Evolutionary conservation across 2,888 invertebrate species (phyloP).

Genomic region (Osmoderma eremita): DNA sequence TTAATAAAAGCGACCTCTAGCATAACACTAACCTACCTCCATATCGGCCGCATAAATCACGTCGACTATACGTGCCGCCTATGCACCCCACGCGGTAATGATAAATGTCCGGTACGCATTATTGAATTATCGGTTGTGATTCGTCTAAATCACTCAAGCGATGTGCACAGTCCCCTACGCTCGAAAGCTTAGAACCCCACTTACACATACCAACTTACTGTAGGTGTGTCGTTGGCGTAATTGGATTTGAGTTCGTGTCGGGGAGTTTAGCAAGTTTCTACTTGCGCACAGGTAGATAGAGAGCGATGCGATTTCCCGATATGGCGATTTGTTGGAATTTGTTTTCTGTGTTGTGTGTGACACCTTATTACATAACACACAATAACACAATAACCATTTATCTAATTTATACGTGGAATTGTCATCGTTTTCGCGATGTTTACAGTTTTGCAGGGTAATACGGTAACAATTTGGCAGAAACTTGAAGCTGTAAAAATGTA

Average conservation of each 20-base stretch:
- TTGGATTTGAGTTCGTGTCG: conserved; percentile 13
- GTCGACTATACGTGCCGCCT: conserved; percentile 27
- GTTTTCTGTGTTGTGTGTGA: background rate
- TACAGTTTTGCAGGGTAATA: too few relatives aligned
- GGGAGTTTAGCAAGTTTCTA: background rate
- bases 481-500: too few relatives aligned
- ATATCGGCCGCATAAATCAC: conserved; percentile 38
- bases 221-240: conserved; percentile 7
- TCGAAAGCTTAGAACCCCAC: conserved; percentile 13
- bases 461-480: too few relatives aligned
- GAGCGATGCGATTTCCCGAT: background rate
- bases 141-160: conserved; percentile 30
- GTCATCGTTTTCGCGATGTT: too few relatives aligned
- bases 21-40: conserved; percentile 39
- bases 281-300: conserved; percentile 1
- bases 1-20: conserved; percentile 33
- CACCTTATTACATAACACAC: too few relatives aligned
- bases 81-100: conserved; percentile 30
- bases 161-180: conserved; percentile 3
- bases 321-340: background rate
- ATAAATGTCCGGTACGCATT: conserved; percentile 36
- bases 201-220: background rate
- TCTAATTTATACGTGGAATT: too few relatives aligned
- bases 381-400: too few relatives aligned
- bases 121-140: conserved; percentile 37